Base-by-base conservation (phyloP, 2,888 invertebrate genomes). In the Idaea biselata region DNA sequence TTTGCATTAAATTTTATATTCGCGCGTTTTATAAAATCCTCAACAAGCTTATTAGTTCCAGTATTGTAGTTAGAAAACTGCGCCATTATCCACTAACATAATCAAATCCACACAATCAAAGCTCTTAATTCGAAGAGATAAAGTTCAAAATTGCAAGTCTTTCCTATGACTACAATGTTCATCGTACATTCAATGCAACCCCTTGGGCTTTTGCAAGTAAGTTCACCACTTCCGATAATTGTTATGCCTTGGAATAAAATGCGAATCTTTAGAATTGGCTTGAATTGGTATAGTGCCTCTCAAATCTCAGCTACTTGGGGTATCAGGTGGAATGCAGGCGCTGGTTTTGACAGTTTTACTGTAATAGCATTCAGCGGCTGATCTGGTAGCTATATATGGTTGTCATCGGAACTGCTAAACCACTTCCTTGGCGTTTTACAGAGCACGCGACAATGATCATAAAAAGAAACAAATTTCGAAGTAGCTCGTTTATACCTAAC, bases 141-240 rank as follows among this genome's bases (percentile, higher is more conserved):
- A 11, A 44, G 44, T 44, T 44, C 44, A 44, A 44, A 44, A 14
- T 14, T 1, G 7, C 44, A 44, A 14, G 11, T 44, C 7, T 44
- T 44, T 44, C 11, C 11, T 3, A 5, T 25, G 25, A 25, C 25
- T 25, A 1, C 5, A 25, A 25, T 25, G 25, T 44, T 3, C 44
- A 11, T 8, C 14, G 62, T 72, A 66, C 72, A 70, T 73, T 81
- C 80, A 81, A 81, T 77, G 64, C 71, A 67, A 63, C 74, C 71
- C 62, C 68, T 56, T 55, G 70, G 71, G 74, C 65, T 69, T 77
- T 77, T 75, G 73, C 68, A 71, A 72, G 75, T 73, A 82, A 81
- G 76, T 84, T 83, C 76, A 72, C 79, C 83, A 87, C 84, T 87
- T 79, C 82, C 76, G 73, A 78, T 87, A 87, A 88, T 86, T 86